These are phyloP conservation scores for Hedychridium roseum DNA, from an alignment of 2,888 invertebrate genomes.

Conservation along the genomic window DNA sequence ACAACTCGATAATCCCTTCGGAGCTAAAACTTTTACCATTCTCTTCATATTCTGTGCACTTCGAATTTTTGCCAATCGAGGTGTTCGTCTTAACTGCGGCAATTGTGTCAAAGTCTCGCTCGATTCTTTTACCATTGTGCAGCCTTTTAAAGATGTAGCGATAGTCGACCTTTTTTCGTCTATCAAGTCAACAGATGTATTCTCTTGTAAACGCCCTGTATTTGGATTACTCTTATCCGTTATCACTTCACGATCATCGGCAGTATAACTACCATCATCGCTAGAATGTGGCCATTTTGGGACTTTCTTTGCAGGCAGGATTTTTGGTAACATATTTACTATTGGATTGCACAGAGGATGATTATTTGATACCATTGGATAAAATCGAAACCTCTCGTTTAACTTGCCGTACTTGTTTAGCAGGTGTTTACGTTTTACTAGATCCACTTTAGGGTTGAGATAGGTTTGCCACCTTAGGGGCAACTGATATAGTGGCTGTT, in stretches of 20 bases:
- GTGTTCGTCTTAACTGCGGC: constrained; percentile 53
- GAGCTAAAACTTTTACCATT: constrained; percentile 52
- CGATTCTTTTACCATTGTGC: not conserved
- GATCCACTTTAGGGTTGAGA: constrained; percentile 20
- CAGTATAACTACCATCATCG: no score
- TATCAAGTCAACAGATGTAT: no score
- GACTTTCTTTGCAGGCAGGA: constrained; percentile 26
- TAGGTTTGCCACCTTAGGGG: constrained; percentile 50
- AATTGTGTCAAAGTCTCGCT: constrained; percentile 16
- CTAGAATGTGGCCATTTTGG: no score
- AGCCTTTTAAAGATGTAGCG: not conserved
- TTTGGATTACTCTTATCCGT: constrained; percentile 1
- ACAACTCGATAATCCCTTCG: constrained; percentile 47
- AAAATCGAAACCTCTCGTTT: constrained; percentile 1
- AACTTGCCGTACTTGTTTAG: constrained; percentile 11
- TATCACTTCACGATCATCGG: not conserved
- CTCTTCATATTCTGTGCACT: constrained; percentile 61
- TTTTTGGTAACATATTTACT: constrained; percentile 47
- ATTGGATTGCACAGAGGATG: constrained; percentile 44
- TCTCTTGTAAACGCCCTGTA: not conserved
- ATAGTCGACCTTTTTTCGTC: constrained; percentile 1
- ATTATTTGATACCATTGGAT: constrained; percentile 16
- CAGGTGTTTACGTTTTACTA: constrained; percentile 17
- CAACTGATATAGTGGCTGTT: constrained; percentile 51
- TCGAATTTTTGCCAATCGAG: constrained; percentile 57